A percentile compares a stretch with the other conserved stretches of the same genome.
These are phyloP conservation scores for Recurvirostra avosetta DNA, from an alignment of 2,113 vertebrate genomes.

Conservation along the genomic window DNA sequence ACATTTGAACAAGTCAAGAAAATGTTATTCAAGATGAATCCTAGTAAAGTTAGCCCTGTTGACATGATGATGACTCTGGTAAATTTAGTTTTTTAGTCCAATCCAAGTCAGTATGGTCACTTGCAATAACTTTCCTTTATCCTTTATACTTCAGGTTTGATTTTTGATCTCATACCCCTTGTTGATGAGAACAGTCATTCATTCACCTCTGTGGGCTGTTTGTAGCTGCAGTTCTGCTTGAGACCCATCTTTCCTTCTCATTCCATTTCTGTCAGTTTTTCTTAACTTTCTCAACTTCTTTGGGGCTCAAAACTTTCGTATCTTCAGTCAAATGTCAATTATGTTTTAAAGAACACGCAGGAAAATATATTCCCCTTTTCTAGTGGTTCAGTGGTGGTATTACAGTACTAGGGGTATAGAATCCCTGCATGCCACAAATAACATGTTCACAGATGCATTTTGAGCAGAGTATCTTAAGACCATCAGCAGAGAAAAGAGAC, in stretches of 20 bases:
- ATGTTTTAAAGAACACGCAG: not conserved
- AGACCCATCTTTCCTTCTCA: not conserved
- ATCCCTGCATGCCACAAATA: not conserved
- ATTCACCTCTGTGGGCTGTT: not conserved
- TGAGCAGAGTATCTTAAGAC: not conserved
- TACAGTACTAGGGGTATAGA: not conserved
- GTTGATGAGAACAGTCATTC: not conserved
- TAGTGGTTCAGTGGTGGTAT: not conserved
- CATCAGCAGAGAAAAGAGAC: not conserved
- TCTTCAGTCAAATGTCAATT: not conserved
- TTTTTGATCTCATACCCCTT: not conserved
- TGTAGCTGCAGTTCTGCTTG: not conserved
- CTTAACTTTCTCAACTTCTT: not conserved
- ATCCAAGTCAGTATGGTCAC: not conserved
- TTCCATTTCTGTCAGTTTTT: not conserved
- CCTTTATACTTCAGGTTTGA: not conserved
- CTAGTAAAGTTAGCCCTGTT: conserved; percentile 84
- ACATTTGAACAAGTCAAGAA: conserved; percentile 86
- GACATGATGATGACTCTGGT: conserved; percentile 90
- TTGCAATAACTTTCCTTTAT: not conserved
- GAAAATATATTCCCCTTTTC: not conserved
- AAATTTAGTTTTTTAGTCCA: not conserved
- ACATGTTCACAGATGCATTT: not conserved
- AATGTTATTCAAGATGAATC: conserved; percentile 83
- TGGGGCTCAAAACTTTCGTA: not conserved